phyloP scores from a whole-genome alignment of 2,888 invertebrate genomes.

The Melanostoma scalare region DNA sequence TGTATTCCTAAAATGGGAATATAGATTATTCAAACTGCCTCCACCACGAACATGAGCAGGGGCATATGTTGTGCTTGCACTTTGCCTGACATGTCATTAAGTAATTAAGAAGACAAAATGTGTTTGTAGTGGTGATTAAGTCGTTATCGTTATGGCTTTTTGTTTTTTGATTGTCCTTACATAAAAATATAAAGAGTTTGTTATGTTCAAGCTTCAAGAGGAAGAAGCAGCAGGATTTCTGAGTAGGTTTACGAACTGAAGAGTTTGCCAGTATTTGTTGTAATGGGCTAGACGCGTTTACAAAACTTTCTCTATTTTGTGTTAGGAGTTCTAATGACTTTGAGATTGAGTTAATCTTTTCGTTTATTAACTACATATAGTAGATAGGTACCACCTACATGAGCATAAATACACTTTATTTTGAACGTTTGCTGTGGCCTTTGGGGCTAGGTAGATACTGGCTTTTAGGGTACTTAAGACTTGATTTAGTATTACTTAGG shows the following conservation, averaged over 20 bases:
- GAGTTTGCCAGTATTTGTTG: background rate
- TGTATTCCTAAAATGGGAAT: slow-evolving; percentile 3
- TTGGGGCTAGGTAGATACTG: too few species aligned
- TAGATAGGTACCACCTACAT: too few species aligned
- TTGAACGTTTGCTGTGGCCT: too few species aligned
- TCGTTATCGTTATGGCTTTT: slow-evolving; percentile 38
- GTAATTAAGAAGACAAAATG: slow-evolving; percentile 62
- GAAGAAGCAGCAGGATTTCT: background rate
- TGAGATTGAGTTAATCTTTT: slow-evolving; percentile 17
- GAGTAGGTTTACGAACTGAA: slow-evolving; percentile 5
- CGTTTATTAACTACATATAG: background rate
- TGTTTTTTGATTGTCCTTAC: background rate
- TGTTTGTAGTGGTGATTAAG: slow-evolving; percentile 43
- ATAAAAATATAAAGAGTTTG: background rate
- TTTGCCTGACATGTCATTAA: slow-evolving; percentile 68
- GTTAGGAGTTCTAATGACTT: background rate
- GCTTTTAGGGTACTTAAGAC: too few species aligned
- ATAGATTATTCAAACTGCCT: slow-evolving; percentile 19
- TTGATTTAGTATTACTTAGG: too few species aligned
- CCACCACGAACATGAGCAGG: slow-evolving; percentile 17
- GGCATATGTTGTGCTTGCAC: slow-evolving; percentile 36
- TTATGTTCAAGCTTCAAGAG: background rate
- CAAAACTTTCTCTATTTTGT: slow-evolving; percentile 13
- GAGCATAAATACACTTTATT: too few species aligned
- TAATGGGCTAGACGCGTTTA: background rate